Base-by-base conservation (phyloP, 2,113 vertebrate genomes). In the Tyto alba region DNA sequence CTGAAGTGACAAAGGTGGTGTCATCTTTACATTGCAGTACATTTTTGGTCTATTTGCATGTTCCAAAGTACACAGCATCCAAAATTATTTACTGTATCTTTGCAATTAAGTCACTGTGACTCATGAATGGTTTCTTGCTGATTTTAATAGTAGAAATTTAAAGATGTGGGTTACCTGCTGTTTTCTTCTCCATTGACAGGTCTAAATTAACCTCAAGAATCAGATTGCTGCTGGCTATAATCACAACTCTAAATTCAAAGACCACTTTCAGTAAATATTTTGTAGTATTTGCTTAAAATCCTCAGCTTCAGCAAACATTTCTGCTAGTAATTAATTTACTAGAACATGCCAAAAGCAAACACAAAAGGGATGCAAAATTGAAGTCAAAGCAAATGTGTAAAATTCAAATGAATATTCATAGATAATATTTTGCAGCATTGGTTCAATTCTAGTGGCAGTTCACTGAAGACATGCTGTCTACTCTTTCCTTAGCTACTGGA, bases 311-410 rank as follows among this genome's bases (percentile, higher is more conserved):
- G 60, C 53, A 85, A 64, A 56, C 11, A 7, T 72, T 90, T 93
- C 69, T 92, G 60, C 30, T 76, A 57, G 57, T 45, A 90, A 95
- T 89, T 89, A 86, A 92, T 91, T 89, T 84, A 66, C 48, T 82
- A 87, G 76, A 76, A 75, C 30, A 38, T 21, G 73, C 45, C 53
- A 82, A 88, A 87, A 96, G 40, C 57, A 66, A 82, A 62, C 27
- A 57, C 36, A 84, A 85, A 89, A 89, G 20, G 40, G 22, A 52
- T 66, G 69, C 32, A 81, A 68, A 94, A 90, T 5, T 64, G 45
- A 85, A 92, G 40, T 81, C 18, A 88, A 52, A 92, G 63, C 29
- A 71, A 88, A 88, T 0, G 8, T 52, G 22, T 83, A 91, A 88
- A 88, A 92, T 67, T 41, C 6, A 57, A 41, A 53, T 76, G 56